Conservation (phyloP, 2,113 vertebrate genomes). For the Laterallus jamaicensis region DNA sequence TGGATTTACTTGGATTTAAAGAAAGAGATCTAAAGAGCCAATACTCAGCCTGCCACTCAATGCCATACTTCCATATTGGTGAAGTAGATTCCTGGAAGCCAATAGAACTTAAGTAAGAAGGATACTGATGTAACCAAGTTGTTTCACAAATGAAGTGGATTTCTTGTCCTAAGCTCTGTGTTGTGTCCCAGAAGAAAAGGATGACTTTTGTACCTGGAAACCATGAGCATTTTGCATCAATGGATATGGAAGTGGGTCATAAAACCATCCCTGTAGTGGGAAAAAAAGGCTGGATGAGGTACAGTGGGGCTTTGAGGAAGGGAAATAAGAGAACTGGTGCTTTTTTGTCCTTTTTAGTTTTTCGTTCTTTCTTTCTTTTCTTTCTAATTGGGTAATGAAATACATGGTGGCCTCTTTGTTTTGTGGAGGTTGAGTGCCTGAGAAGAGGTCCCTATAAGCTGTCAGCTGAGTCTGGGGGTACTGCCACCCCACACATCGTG, state of each 20-base stretch:
- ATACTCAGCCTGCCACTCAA: rapidly evolving
- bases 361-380: background rate
- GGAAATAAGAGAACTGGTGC: background rate
- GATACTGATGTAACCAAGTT: background rate
- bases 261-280: background rate
- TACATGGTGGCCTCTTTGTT: background rate
- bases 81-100: background rate
- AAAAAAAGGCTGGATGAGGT: background rate
- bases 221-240: background rate
- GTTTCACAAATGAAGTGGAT: background rate
- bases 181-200: background rate
- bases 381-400: rapidly evolving
- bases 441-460: background rate
- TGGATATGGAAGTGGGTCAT: background rate
- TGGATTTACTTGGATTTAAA: background rate
- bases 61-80: background rate
- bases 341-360: background rate
- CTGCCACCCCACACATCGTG: background rate
- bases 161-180: background rate
- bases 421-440: background rate
- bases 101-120: background rate
- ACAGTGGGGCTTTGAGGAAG: background rate
- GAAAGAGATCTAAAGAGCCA: background rate
- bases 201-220: background rate
- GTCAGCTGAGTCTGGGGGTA: background rate